Evolutionary conservation across 2,888 invertebrate species (phyloP).

Genomic region (Allophyes oxyacanthae): DNA sequence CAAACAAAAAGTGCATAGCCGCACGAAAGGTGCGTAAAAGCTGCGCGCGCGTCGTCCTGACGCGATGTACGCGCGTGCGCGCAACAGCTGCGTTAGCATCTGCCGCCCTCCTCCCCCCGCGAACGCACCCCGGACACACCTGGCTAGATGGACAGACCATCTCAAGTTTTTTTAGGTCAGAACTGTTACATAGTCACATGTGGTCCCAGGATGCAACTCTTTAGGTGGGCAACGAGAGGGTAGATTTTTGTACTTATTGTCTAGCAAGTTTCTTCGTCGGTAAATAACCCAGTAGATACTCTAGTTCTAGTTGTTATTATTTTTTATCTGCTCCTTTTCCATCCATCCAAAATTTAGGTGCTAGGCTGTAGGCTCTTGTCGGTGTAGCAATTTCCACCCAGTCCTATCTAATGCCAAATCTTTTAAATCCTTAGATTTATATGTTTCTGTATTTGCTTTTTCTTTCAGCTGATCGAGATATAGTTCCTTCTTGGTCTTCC

Average conservation of each 20-base stretch:
- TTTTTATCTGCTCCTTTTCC: too few species aligned
- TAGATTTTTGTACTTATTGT: constrained; percentile 3
- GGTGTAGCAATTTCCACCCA: too few species aligned
- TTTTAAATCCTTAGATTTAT: too few species aligned
- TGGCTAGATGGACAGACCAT: constrained; percentile 57
- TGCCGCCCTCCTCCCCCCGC: constrained; percentile 60
- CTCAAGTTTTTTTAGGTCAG: constrained; percentile 49
- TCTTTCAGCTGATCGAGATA: too few species aligned
- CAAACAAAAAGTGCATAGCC: constrained; percentile 58
- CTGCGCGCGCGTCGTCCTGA: constrained; percentile 49
- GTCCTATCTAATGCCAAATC: too few species aligned
- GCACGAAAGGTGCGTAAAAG: constrained; percentile 69
- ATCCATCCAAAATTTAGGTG: too few species aligned
- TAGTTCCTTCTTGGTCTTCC: too few species aligned
- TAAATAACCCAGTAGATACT: too few species aligned
- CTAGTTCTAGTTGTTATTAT: too few species aligned
- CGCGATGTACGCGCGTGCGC: constrained; percentile 50
- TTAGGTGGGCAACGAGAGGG: neutral
- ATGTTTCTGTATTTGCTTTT: too few species aligned
- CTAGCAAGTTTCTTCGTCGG: too few species aligned
- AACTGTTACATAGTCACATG: constrained; percentile 20
- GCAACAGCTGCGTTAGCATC: constrained; percentile 70
- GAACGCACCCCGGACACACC: constrained; percentile 41
- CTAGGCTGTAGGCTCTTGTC: too few species aligned
- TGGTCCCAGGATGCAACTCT: neutral